phyloP scores from a whole-genome alignment of 2,113 vertebrate genomes.

The Paradisaea rubra region DNA sequence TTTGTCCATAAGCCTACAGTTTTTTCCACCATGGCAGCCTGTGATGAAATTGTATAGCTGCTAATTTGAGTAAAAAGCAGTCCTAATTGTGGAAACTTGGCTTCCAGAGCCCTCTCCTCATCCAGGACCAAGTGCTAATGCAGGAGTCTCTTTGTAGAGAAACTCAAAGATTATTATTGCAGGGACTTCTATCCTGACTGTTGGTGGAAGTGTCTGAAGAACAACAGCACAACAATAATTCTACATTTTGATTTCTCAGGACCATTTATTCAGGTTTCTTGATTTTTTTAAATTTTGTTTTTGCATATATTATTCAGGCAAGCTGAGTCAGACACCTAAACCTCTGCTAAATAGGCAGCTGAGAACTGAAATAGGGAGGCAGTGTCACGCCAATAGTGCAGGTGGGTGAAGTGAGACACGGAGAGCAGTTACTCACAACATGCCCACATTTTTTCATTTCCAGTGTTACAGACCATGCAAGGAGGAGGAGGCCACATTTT shows the following conservation, averaged over 20 bases:
- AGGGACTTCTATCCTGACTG: background rate
- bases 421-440: background rate
- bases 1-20: constrained; percentile 44
- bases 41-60: constrained; percentile 62
- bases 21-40: constrained; percentile 63
- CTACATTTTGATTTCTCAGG: background rate
- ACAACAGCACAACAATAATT: background rate
- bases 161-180: background rate
- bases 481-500: background rate
- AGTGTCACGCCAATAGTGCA: background rate
- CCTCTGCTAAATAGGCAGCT: background rate
- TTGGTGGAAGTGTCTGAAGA: background rate
- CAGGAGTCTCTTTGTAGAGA: constrained; percentile 15
- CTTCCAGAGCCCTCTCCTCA: background rate
- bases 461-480: background rate
- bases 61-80: constrained; percentile 48
- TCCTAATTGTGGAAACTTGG: constrained; percentile 19
- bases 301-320: background rate
- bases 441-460: background rate
- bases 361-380: background rate
- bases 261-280: background rate
- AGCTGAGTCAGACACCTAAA: background rate
- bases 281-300: background rate
- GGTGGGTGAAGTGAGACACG: background rate
- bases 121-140: constrained; percentile 34